Conservation (phyloP, 92 coral and sea anemone genomes). For the Parazoanthus atlanticus region DNA sequence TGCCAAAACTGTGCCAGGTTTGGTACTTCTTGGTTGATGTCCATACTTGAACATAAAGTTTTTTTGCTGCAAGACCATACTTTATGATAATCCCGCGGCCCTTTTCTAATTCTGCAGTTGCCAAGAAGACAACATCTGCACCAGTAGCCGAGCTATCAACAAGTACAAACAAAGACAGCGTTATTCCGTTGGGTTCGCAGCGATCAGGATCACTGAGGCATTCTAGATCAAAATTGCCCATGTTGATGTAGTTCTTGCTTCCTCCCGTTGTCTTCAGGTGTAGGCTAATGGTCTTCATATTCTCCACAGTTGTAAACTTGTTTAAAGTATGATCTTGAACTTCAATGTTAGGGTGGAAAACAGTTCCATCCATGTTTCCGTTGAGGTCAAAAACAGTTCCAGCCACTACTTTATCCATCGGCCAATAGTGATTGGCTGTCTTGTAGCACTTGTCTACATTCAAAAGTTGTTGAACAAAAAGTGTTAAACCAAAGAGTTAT, state of each 20-base stretch:
- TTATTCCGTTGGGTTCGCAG: conserved; percentile 58
- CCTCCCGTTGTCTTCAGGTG: conserved; percentile 15
- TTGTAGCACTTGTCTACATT: conserved; percentile 70
- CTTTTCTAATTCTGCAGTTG: conserved; percentile 20
- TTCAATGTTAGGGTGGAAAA: conserved; percentile 8
- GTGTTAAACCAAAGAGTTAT: background rate
- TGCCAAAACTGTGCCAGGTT: background rate
- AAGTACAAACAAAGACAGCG: conserved; percentile 55
- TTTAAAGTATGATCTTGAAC: conserved; percentile 10
- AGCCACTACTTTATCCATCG: conserved; percentile 69
- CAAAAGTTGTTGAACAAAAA: background rate
- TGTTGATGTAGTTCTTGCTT: conserved; percentile 39
- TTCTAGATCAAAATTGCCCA: conserved; percentile 70
- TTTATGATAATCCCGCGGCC: conserved; percentile 34
- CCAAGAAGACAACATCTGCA: conserved; percentile 21
- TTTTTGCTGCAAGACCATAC: background rate
- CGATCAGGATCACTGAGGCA: conserved; percentile 62
- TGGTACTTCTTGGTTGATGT: background rate
- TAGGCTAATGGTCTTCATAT: conserved; percentile 37
- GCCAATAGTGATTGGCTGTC: conserved; percentile 91
- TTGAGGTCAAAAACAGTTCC: conserved; percentile 63
- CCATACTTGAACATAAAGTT: background rate
- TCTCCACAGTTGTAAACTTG: conserved; percentile 18
- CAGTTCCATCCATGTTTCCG: conserved; percentile 65
- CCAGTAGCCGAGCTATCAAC: conserved; percentile 16